Conservation (phyloP, 2,888 invertebrate genomes). For the Oscheius sp. region DNA sequence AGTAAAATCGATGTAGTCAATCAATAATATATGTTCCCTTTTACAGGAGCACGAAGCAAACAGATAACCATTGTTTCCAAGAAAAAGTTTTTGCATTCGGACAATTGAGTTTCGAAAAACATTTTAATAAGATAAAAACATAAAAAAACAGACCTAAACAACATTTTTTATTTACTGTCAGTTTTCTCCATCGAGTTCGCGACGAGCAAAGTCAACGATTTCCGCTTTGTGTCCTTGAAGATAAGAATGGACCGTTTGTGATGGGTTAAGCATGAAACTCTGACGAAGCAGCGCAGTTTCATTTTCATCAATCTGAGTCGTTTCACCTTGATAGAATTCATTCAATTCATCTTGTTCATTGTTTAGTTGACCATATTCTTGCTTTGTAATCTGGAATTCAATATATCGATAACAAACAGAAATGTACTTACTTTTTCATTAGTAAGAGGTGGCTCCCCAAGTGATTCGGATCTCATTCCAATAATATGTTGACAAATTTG, state of each 20-base stretch:
- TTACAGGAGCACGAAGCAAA: too few species aligned
- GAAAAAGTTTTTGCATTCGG: too few species aligned
- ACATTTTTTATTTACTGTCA: conserved; percentile 2
- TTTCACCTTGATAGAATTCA: conserved; percentile 54
- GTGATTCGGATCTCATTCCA: conserved; percentile 59
- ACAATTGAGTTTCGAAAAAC: too few species aligned
- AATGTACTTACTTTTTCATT: not conserved
- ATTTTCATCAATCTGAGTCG: conserved; percentile 63
- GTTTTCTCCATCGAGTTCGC: conserved; percentile 52
- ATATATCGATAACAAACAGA: not conserved
- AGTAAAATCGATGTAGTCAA: too few species aligned
- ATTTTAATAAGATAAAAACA: not conserved
- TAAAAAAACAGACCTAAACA: not conserved
- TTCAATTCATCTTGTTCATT: conserved; percentile 52
- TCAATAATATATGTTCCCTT: too few species aligned
- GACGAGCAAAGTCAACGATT: conserved; percentile 57
- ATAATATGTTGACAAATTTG: conserved; percentile 67
- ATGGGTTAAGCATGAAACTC: conserved; percentile 68
- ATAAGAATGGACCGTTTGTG: conserved; percentile 62
- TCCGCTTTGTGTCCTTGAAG: conserved; percentile 57
- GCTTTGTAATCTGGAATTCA: too few species aligned
- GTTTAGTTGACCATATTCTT: too few species aligned
- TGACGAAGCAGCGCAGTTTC: conserved; percentile 66
- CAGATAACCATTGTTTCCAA: too few species aligned
- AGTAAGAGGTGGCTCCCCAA: conserved; percentile 47